Base-by-base conservation (phyloP, 64 coral and sea anemone species). In the Pachyseris speciosa region DNA sequence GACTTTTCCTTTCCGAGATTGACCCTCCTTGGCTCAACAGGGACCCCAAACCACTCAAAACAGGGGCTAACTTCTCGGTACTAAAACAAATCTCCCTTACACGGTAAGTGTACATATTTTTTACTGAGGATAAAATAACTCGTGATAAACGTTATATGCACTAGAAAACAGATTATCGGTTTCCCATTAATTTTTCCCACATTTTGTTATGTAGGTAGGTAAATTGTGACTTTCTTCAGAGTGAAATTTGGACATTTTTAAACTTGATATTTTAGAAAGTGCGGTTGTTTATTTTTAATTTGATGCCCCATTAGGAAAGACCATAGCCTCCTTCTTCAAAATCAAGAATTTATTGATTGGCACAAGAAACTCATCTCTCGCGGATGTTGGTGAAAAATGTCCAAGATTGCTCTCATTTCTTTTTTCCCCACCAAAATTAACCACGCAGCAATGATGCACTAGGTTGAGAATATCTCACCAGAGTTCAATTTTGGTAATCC, bases 281-380 rank as follows among this genome's bases (percentile, higher is more conserved):
- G 29, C 65, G 31, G 28, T 29, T 68, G 65, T 68, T 68, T 36
- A 68, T 68, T 68, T 68, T 33, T 36, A 33, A 68, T 36, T 36
- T 68, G 33, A 68, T 68, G 31, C 8, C 65, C 31, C 6, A 11
- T 68, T 68, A 12, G 29, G 33, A 68, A 9, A 68, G 65, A 27
- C 1, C 33, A 68, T 36, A 68, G 28, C 65, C 29, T 68, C 31
- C 65, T 68, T 33, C 31, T 1, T 68, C 29, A 68, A 68, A 68
- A 68, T 4, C 0, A 66, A 68, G 33, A 36, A 12, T 36, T 33
- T 68, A 68, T 68, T 68, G 1, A 68, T 68, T 12, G 65, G 29
- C 10, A 68, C 65, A 68, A 68, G 65, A 68, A 68, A 68, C 65
- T 68, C 65, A 33, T 68, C 33, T 68, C 65, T 33, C 65, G 24